These are phyloP conservation scores for Tamias sibiricus DNA, from an alignment of 2,113 vertebrate genomes.

Conservation along the genomic window DNA sequence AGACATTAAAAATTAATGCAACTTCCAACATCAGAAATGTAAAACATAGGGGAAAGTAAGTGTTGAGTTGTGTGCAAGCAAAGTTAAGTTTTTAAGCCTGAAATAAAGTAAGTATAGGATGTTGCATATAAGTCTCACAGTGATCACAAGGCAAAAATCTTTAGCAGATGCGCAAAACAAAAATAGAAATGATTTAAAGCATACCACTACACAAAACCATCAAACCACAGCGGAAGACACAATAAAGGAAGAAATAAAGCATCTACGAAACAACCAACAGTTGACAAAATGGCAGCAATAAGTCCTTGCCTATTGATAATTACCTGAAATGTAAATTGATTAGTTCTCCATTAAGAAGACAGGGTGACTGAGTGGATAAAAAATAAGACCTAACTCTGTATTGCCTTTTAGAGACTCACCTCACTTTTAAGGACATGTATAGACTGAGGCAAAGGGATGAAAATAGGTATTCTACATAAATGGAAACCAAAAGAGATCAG, in stretches of 20 bases:
- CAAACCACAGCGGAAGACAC: not conserved
- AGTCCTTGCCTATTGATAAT: not conserved
- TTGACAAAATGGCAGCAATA: not conserved
- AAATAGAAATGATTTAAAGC: not conserved
- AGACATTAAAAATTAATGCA: not conserved
- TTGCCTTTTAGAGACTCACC: not conserved
- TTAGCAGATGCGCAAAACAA: not conserved
- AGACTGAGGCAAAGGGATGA: too few species aligned
- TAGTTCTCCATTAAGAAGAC: not conserved
- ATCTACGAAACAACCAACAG: not conserved
- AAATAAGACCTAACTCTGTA: not conserved
- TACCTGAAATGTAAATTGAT: conserved; percentile 4
- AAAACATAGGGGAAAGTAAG: not conserved
- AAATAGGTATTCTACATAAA: not conserved
- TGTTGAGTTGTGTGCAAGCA: not conserved
- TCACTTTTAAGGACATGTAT: not conserved
- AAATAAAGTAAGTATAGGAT: not conserved
- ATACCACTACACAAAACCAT: not conserved
- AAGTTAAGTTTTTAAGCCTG: not conserved
- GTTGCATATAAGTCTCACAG: not conserved
- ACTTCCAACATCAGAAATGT: not conserved
- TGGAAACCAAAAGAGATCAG: not conserved
- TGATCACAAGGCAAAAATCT: not conserved
- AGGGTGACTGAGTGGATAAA: not conserved
- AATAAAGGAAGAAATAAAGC: not conserved